These are phyloP conservation scores for Porites rus DNA, from an alignment of 92 coral and sea anemone genomes.

Conservation along the genomic window DNA sequence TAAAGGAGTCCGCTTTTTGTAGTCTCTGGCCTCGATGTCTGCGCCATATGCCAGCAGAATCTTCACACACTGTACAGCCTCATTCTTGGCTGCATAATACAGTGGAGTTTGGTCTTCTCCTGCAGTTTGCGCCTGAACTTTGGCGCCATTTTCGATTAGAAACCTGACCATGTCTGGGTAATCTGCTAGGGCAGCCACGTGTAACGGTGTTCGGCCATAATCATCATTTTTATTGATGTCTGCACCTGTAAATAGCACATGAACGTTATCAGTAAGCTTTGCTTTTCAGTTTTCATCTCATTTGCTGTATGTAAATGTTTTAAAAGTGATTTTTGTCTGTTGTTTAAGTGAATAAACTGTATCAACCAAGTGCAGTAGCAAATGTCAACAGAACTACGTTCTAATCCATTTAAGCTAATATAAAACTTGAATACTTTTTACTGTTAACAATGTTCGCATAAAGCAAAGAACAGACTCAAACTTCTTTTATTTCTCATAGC, in stretches of 20 bases:
- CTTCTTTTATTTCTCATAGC: background rate
- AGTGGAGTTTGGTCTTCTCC: conserved; percentile 75
- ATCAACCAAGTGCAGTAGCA: too few species aligned
- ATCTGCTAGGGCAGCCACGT: conserved; percentile 71
- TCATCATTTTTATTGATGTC: conserved; percentile 60
- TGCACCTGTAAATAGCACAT: conserved; percentile 52
- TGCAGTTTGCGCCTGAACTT: conserved; percentile 49
- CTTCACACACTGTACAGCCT: conserved; percentile 71
- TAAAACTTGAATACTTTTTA: too few species aligned
- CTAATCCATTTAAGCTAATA: too few species aligned
- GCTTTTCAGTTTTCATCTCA: too few species aligned
- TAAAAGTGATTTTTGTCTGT: too few species aligned
- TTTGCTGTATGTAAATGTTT: too few species aligned
- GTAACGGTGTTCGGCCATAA: conserved; percentile 76
- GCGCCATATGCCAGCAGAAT: conserved; percentile 58
- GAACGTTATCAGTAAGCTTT: too few species aligned
- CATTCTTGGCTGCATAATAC: conserved; percentile 65
- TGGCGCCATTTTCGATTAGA: conserved; percentile 61
- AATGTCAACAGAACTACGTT: too few species aligned
- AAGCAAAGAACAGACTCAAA: background rate
- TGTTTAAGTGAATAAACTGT: too few species aligned
- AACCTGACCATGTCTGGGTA: conserved; percentile 72
- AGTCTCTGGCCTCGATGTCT: conserved; percentile 65
- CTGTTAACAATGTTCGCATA: too few species aligned
- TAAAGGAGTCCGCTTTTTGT: conserved; percentile 67